These are phyloP conservation scores for Parasteatoda tepidariorum DNA, from an alignment of 1,140 invertebrate species.

Conservation along the genomic window DNA sequence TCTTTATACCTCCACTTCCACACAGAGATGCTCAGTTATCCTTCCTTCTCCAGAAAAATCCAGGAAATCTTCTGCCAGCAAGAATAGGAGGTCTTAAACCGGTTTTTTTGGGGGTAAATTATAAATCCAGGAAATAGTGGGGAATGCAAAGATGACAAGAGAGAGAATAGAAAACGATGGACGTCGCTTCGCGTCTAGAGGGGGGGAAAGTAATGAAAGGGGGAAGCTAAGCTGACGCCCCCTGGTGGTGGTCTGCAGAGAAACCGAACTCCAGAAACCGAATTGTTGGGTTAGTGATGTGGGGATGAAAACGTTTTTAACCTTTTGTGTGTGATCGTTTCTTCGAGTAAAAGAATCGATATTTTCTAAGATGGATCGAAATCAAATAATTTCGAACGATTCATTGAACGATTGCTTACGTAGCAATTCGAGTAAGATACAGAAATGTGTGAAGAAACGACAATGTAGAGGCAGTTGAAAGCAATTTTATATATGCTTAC, in stretches of 20 bases:
- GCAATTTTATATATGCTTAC: no score
- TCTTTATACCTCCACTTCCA: not conserved
- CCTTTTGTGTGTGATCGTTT: constrained; percentile 35
- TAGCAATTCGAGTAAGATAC: not conserved
- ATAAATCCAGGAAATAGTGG: no score
- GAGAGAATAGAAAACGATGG: not conserved
- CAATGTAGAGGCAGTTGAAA: no score
- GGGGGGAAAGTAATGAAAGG: not conserved
- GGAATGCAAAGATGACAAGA: not conserved
- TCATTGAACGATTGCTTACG: not conserved
- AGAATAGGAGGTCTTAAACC: not conserved
- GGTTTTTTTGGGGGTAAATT: not conserved
- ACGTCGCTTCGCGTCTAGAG: not conserved
- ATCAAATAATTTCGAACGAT: not conserved
- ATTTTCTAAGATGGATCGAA: not conserved
- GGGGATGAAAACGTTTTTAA: constrained; percentile 27
- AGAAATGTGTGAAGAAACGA: no score
- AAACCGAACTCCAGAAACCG: not conserved
- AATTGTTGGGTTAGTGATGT: not conserved
- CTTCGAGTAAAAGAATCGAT: constrained; percentile 21
- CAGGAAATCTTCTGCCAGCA: not conserved
- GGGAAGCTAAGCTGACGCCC: not conserved
- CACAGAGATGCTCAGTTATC: no score
- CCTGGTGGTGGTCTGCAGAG: constrained; percentile 10
- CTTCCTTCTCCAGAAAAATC: not conserved